Evolutionary conservation across 2,113 vertebrate species (phyloP), one percentile per base, ranked within the genome.

Genomic region (Rhabdornis inornatus): DNA sequence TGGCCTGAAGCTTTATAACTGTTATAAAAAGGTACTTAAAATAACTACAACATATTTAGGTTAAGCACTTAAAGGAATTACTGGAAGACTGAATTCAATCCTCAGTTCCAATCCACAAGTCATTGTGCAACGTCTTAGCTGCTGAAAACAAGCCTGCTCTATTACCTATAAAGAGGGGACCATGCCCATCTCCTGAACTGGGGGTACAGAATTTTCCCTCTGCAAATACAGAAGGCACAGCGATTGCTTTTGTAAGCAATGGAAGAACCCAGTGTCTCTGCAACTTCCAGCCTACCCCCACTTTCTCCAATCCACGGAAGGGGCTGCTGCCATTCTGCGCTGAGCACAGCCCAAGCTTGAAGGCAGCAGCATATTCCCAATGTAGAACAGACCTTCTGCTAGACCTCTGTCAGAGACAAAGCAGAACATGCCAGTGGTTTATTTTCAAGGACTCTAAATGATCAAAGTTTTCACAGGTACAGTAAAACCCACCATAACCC

Each of bases 51-150:
- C 86, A 92, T 92, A 96, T 95, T 94, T 83, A 95, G 93, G 95
- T 95, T 95, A 97, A 97, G 88, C 61, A 93, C 93, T 95, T 96
- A 96, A 96, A 96, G 64, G 93, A 97, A 93, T 97, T 97, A 97
- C 86, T 59, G 44, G 16, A 81, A 95, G 96, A 89, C 92, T 30
- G 56, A 93, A 87, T 95, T 89, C 94, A 91, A 89, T 83, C 94
- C 94, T 89, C 22, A 4, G 63, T 56, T 94, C 86, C 90, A 88
- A 91, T 65, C 78, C 87, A 86, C 68, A 63, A 94, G 79, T 66
- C 92, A 91, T 40, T 86, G 85, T 89, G 93, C 88, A 93, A 96
- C 7, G 0, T 18, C 59, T 85, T 37, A 66, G 74, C 55, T 66
- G 63, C 90, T 82, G 79, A 81, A 91, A 92, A 59, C 92, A 84